Percentiles rank a stretch among this genome's conserved stretches.
These are phyloP conservation scores for Pterostichus madidus DNA, from an alignment of 2,888 invertebrate species.

Conservation along the genomic window DNA sequence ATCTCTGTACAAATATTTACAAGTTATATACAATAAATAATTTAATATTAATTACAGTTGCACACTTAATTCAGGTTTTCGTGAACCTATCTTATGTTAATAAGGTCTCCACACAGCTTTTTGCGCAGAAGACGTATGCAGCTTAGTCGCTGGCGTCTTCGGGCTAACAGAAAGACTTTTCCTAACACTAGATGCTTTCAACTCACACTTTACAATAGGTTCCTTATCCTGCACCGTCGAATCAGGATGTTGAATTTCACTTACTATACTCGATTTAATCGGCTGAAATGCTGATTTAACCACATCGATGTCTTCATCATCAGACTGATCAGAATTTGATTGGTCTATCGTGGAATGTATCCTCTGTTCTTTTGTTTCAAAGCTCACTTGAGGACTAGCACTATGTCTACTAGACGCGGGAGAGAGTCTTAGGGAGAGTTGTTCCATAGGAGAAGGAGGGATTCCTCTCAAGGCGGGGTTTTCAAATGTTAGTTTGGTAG, in stretches of 20 bases:
- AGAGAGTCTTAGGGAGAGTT: slow-evolving; percentile 76
- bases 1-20: slow-evolving; percentile 61
- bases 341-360: slow-evolving; percentile 83
- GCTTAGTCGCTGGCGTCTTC: slow-evolving; percentile 73
- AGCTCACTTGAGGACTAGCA: slow-evolving; percentile 78
- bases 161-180: slow-evolving; percentile 78
- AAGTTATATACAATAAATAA: slow-evolving; percentile 64
- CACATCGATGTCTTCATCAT: slow-evolving; percentile 87
- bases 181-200: slow-evolving; percentile 82
- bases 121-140: slow-evolving; percentile 77
- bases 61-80: slow-evolving; percentile 4
- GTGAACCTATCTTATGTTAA: slow-evolving; percentile 74
- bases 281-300: slow-evolving; percentile 88
- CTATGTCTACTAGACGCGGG: slow-evolving; percentile 81
- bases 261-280: slow-evolving; percentile 80
- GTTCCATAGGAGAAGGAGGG: slow-evolving; percentile 74
- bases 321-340: slow-evolving; percentile 80
- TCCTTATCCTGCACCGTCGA: slow-evolving; percentile 80
- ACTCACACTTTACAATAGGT: slow-evolving; percentile 77
- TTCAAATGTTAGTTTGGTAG: slow-evolving; percentile 73
- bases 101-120: slow-evolving; percentile 89
- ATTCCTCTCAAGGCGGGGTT: slow-evolving; percentile 69
- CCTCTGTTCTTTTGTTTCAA: slow-evolving; percentile 78
- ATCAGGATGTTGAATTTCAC: slow-evolving; percentile 81
- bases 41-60: slow-evolving; percentile 45